Evolutionary conservation across 2,113 vertebrate genomes (phyloP).

Genomic region (Lipophrys pholis): DNA sequence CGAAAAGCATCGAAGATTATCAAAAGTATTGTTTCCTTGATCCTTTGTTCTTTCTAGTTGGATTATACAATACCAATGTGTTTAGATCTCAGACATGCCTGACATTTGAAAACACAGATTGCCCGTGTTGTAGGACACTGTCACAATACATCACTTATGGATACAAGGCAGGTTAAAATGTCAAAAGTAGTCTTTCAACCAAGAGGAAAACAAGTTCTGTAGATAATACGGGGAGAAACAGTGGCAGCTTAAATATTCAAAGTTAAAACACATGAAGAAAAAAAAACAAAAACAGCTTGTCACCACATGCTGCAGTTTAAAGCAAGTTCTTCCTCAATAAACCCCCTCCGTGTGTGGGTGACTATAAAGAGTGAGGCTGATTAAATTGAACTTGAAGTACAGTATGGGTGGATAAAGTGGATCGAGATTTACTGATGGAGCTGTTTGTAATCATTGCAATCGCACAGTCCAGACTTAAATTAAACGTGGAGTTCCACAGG

Average conservation of each 20-base stretch:
- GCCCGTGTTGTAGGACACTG: too few relatives aligned
- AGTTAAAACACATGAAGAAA: neutral
- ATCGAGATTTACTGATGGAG: too few relatives aligned
- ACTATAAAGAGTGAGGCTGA: too few relatives aligned
- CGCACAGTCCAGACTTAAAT: too few relatives aligned
- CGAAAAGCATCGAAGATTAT: neutral
- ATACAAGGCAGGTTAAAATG: slow-evolving; percentile 1
- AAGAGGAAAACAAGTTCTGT: neutral
- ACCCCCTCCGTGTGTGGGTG: slow-evolving; percentile 4
- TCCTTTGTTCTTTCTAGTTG: too few relatives aligned
- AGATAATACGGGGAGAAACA: neutral
- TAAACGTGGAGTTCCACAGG: too few relatives aligned
- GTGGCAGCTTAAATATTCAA: slow-evolving; percentile 7
- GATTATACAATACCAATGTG: too few relatives aligned
- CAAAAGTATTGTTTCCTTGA: neutral
- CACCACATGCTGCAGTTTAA: slow-evolving; percentile 5
- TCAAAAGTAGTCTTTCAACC: neutral
- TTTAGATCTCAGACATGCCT: too few relatives aligned
- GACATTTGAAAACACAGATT: too few relatives aligned
- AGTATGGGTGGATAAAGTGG: too few relatives aligned
- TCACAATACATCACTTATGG: slow-evolving; percentile 22
- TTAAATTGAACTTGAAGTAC: too few relatives aligned
- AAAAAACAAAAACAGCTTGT: slow-evolving; percentile 13
- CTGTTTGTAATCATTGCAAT: too few relatives aligned
- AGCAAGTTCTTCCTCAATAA: slow-evolving; percentile 13